phyloP scores from a whole-genome alignment of 2,113 vertebrate species.

The Rhinopomastus cyanomelas region DNA sequence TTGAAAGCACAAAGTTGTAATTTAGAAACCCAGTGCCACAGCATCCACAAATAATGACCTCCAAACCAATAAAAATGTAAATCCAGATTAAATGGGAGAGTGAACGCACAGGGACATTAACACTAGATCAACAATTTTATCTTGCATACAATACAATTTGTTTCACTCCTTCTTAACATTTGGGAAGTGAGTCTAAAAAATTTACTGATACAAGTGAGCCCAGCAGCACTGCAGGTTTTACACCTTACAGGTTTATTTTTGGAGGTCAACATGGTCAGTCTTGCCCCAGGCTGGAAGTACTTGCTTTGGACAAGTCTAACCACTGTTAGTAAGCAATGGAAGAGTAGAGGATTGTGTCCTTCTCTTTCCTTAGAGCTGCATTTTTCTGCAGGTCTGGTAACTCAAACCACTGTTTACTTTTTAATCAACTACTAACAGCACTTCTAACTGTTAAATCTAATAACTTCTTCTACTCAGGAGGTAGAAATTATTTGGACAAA shows the following conservation, averaged over 20 bases:
- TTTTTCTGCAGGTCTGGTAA: neutral
- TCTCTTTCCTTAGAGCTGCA: neutral
- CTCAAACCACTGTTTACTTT: neutral
- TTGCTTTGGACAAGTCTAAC: neutral
- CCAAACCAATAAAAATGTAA: slow-evolving; percentile 73
- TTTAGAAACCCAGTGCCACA: slow-evolving; percentile 49
- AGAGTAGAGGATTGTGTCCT: neutral
- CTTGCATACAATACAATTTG: neutral
- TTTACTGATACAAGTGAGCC: neutral
- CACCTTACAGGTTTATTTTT: neutral
- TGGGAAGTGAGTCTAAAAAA: neutral
- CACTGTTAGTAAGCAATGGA: neutral
- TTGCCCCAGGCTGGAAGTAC: neutral
- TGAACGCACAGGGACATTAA: slow-evolving; percentile 60
- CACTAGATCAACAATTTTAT: slow-evolving; percentile 56
- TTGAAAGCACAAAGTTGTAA: slow-evolving; percentile 66
- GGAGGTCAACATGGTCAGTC: neutral
- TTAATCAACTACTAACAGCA: neutral
- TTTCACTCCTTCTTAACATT: slow-evolving; percentile 7
- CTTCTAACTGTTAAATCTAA: neutral
- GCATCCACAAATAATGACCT: slow-evolving; percentile 45
- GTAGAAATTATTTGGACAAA: neutral
- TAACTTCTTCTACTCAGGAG: neutral
- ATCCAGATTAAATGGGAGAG: slow-evolving; percentile 64
- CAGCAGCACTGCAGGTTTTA: neutral